phyloP scores from a whole-genome alignment of 2,888 invertebrate species.

The Chrysina gloriosa region DNA sequence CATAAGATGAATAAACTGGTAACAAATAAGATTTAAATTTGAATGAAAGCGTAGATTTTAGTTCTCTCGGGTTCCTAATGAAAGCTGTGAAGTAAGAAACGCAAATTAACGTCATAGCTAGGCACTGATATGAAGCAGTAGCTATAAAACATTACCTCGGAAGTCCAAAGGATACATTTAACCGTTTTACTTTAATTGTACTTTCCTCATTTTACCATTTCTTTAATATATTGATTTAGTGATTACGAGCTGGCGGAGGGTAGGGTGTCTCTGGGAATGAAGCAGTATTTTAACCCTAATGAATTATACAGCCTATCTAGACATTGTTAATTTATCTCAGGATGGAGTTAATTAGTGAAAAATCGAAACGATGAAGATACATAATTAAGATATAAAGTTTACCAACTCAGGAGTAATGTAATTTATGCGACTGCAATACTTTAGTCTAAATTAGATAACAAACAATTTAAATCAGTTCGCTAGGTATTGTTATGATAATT shows the following conservation, averaged over 20 bases:
- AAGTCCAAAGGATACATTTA: constrained; percentile 13
- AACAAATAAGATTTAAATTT: constrained; percentile 7
- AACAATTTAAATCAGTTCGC: no score
- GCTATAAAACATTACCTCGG: neutral
- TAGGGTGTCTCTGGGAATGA: neutral
- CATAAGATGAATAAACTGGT: no score
- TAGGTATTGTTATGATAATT: no score
- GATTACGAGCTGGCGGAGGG: constrained; percentile 4
- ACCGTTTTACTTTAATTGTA: constrained; percentile 30
- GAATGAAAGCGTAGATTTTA: neutral
- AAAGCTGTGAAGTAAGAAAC: constrained; percentile 15
- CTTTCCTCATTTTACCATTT: constrained; percentile 19
- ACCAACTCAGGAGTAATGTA: no score
- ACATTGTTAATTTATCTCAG: neutral
- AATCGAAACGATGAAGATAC: no score
- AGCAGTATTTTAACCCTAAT: constrained; percentile 5
- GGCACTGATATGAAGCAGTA: constrained; percentile 6
- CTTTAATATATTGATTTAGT: constrained; percentile 37
- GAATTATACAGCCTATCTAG: constrained; percentile 1
- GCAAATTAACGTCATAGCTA: constrained; percentile 11
- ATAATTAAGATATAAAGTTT: no score
- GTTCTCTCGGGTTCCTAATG: constrained; percentile 10
- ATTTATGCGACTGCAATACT: no score
- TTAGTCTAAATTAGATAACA: no score
- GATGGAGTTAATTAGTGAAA: neutral